Evolutionary conservation across 2,888 invertebrate species (phyloP), one percentile per base, ranked within the genome.

Genomic region (Ariolimax columbianus): DNA sequence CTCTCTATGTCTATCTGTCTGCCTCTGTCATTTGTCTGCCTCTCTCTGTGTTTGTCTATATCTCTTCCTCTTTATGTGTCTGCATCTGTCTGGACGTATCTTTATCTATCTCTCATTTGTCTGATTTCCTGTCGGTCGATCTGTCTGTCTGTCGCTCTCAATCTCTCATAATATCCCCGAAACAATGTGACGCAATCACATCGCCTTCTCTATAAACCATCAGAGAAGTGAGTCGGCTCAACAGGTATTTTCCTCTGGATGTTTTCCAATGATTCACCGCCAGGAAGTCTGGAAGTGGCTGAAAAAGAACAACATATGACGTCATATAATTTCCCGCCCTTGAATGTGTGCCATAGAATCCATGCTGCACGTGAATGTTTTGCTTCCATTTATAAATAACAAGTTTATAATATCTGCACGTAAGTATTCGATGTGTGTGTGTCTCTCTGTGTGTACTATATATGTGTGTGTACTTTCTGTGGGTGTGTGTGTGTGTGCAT

Each of bases 31-130:
- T 68, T 85, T n/a, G n/a, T n/a, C n/a, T n/a, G n/a, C 47, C 26
- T 85, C 68, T 77, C 30, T 82, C 77, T 77, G 26, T 82, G 70
- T n/a, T n/a, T n/a, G n/a, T n/a, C n/a, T n/a, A n/a, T n/a, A n/a
- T n/a, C n/a, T n/a, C n/a, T n/a, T n/a, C n/a, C n/a, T n/a, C n/a
- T n/a, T n/a, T n/a, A n/a, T n/a, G n/a, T n/a, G n/a, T n/a, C n/a
- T n/a, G n/a, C n/a, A n/a, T n/a, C n/a, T n/a, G n/a, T n/a, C n/a
- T n/a, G n/a, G n/a, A n/a, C n/a, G n/a, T n/a, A n/a, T n/a, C n/a
- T n/a, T n/a, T n/a, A n/a, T n/a, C n/a, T n/a, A n/a, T n/a, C n/a
- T n/a, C n/a, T n/a, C n/a, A n/a, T n/a, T n/a, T 78, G n/a, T 79
- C 63, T 81, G 11, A 77, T 73, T 68, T 23, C 70, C 51, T 75